phyloP scores from a whole-genome alignment of 2,797 vertebrate genomes.

The Lagorchestes hirsutus region DNA sequence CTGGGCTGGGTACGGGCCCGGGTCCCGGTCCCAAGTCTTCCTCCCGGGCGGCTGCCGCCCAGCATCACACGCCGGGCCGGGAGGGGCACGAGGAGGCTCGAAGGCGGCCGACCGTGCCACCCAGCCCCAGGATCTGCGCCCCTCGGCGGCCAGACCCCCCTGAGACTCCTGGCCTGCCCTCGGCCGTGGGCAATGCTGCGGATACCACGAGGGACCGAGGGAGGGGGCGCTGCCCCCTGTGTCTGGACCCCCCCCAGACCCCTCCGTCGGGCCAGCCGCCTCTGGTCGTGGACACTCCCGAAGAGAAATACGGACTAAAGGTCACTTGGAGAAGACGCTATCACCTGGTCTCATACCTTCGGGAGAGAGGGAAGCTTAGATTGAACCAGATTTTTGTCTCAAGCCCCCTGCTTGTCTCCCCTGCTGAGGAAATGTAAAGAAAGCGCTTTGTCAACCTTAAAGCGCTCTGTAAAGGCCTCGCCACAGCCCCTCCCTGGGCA shows the following conservation, averaged over 20 bases:
- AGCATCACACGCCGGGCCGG: no score
- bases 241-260: not conserved
- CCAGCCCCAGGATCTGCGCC: no score
- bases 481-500: not conserved
- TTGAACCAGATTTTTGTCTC: not conserved
- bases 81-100: not conserved
- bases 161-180: not conserved
- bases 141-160: not conserved
- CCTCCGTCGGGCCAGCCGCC: not conserved
- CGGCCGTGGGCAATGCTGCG: not conserved
- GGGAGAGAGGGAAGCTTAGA: not conserved
- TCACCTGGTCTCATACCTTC: not conserved
- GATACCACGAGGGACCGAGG: not conserved
- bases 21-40: no score
- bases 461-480: not conserved
- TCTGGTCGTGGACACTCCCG: not conserved
- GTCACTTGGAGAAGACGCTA: not conserved
- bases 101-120: not conserved
- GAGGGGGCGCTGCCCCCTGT: not conserved
- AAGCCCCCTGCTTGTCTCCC: not conserved
- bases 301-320: not conserved
- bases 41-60: not conserved
- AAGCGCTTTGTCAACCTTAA: not conserved
- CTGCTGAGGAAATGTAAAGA: not conserved
- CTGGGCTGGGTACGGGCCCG: not conserved